Percentiles rank a stretch among this genome's conserved stretches.
These are phyloP conservation scores for Lepidocolaptes lacrymiger DNA, from an alignment of 2,797 vertebrate genomes.

Conservation along the genomic window DNA sequence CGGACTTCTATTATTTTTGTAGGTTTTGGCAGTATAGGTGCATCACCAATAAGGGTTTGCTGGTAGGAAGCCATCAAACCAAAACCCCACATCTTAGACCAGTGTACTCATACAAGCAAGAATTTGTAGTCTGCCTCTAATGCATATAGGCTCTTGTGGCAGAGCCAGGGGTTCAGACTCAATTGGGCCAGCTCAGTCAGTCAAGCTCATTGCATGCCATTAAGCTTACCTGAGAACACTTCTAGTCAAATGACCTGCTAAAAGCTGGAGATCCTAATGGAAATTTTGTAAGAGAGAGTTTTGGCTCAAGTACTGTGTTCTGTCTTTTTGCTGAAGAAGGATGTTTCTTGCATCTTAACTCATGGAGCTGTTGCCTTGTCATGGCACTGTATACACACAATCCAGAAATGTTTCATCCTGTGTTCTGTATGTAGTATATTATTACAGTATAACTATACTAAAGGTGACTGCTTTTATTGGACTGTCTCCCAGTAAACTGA, in stretches of 20 bases:
- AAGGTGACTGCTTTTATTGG: slow-evolving; percentile 35
- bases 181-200: background rate
- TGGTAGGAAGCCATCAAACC: background rate
- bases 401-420: background rate
- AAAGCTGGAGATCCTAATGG: background rate
- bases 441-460: background rate
- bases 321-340: background rate
- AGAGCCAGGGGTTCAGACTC: background rate
- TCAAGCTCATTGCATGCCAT: background rate
- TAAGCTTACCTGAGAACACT: background rate
- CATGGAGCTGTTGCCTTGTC: background rate
- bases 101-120: background rate
- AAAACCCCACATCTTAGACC: background rate
- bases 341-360: background rate
- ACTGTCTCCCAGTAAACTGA: slow-evolving; percentile 21
- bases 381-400: background rate
- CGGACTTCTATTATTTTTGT: background rate
- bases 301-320: background rate
- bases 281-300: background rate
- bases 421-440: background rate
- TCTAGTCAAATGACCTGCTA: background rate
- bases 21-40: background rate
- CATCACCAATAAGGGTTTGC: background rate
- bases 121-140: background rate
- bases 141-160: background rate